A percentile compares a stretch with the other conserved stretches of the same genome.
phyloP scores from a whole-genome alignment of 2,113 vertebrate species.

The Pithys albifrons region DNA sequence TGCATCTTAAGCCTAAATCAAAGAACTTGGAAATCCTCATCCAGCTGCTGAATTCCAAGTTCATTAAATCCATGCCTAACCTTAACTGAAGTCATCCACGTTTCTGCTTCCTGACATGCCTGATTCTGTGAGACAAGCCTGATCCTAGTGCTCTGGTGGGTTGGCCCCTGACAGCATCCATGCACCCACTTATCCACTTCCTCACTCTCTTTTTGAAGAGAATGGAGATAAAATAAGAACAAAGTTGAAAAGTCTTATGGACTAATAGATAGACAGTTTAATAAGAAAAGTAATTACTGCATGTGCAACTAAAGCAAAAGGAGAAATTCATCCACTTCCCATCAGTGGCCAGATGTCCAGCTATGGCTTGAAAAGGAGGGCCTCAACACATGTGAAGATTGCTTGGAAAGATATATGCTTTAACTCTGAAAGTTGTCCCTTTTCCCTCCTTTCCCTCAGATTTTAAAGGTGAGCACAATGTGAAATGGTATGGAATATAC shows the following conservation, averaged over 20 bases:
- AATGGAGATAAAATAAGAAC: neutral
- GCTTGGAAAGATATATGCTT: accelerated
- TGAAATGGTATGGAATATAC: neutral
- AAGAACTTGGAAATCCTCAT: neutral
- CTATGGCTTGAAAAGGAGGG: neutral
- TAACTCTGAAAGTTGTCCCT: neutral
- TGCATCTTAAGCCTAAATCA: neutral
- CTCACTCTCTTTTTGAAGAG: neutral
- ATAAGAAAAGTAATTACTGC: neutral
- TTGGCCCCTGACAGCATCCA: neutral
- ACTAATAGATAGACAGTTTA: neutral
- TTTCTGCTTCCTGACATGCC: neutral
- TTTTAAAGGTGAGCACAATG: neutral
- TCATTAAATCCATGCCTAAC: neutral
- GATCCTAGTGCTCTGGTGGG: neutral
- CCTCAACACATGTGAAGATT: neutral
- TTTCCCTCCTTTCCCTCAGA: neutral
- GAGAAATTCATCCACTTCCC: neutral
- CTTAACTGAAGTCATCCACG: neutral
- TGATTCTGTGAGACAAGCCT: neutral
- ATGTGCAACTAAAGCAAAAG: neutral
- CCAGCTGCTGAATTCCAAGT: neutral
- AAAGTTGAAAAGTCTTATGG: neutral
- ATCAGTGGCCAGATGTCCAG: neutral
- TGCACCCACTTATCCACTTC: neutral